A percentile compares a stretch with the other conserved stretches of the same genome.
These are phyloP conservation scores for Odontothrips loti DNA, from an alignment of 2,888 invertebrate species.

Conservation along the genomic window DNA sequence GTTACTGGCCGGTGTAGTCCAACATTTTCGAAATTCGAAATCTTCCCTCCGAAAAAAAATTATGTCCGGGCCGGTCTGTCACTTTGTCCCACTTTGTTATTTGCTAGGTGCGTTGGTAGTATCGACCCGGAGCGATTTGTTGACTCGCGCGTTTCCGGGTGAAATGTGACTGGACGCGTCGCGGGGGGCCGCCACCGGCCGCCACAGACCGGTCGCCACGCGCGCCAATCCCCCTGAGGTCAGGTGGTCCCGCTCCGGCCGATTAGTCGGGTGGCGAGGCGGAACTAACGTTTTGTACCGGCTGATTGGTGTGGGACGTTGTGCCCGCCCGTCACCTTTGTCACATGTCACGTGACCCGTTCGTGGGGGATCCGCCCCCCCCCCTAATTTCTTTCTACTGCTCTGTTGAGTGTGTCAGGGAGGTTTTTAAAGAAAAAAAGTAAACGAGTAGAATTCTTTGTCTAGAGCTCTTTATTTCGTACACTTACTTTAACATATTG, in stretches of 20 bases:
- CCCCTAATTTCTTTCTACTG: not conserved
- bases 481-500: not conserved
- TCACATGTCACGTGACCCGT: too few relatives aligned
- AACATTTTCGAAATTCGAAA: not conserved
- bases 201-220: too few relatives aligned
- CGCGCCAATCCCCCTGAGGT: too few relatives aligned
- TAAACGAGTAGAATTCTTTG: not conserved
- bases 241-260: not conserved
- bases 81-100: too few relatives aligned
- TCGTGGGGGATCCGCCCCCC: too few relatives aligned
- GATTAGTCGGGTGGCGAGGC: not conserved
- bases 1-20: not conserved
- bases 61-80: not conserved
- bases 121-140: not conserved
- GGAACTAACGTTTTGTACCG: not conserved
- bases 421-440: not conserved
- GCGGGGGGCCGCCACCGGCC: not conserved
- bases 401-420: not conserved
- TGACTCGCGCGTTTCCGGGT: not conserved
- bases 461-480: constrained; percentile 17
- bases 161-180: not conserved
- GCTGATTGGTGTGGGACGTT: not conserved
- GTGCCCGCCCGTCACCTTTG: too few relatives aligned
- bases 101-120: too few relatives aligned
- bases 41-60: too few relatives aligned